Base-by-base conservation (phyloP, 2,888 invertebrate genomes). In the Tryphoninae sp. region DNA sequence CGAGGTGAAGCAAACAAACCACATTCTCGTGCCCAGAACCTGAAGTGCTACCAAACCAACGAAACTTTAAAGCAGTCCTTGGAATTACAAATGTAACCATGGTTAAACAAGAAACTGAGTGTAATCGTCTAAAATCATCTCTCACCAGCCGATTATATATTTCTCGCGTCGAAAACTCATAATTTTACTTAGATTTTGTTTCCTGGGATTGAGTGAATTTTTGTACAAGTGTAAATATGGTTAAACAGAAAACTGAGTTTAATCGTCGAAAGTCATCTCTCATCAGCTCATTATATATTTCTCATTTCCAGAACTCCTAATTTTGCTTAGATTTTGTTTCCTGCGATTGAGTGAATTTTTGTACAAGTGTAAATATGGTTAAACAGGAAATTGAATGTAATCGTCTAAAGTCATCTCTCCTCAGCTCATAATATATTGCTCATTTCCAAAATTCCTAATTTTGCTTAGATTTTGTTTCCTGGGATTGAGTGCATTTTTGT, bases 1-100 rank as follows among this genome's bases (percentile, higher is more conserved):
- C 26, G 58, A 65, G 74, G 74, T 59, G 74, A 58, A 59, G 74
- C 65, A 67, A 75, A 65, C 74, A 67, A 58, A 75, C 74, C 58
- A 45, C 74, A 64, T 75, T 23, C 26, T 9, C 26, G 11, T 53
- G 45, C 65, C 23, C 23, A 23, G 45, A 58, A 26, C 26, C 65
- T 51, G 13, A 23, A 58, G 58, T 65, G 65, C 64, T 65, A 65
- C 65, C 74, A 58, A 75, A 75, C 74, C 65, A 45, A 65, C 26
- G 59, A 26, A 13, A 13, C 45, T 45, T 75, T 58, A 13, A 67
- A 75, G 26, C 65, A 58, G 45, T 16, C 74, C 68, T 55, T 42
- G 16, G 45, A 75, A 75, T 75, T 75, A 75, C 74, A 9, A 16
- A 58, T 42, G 33, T 40, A 65, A n/a, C 65, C 42, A 19, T 22